phyloP scores from a whole-genome alignment of 1,140 invertebrate genomes.

The Ostrea denselamellosa region DNA sequence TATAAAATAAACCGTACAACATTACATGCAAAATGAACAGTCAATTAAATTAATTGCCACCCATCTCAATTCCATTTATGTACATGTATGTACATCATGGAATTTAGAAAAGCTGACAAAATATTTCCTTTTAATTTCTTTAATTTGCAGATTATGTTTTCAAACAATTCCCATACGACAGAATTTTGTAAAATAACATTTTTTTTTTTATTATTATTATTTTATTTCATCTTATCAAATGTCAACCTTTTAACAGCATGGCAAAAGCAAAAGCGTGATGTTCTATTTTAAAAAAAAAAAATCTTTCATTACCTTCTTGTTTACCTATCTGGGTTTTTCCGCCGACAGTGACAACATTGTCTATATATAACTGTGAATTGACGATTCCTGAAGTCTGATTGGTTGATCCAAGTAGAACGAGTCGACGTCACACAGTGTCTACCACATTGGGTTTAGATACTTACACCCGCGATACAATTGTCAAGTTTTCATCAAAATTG shows the following conservation, averaged over 20 bases:
- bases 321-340: neutral
- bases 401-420: conserved; percentile 19
- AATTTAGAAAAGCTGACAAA: no score
- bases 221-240: no score
- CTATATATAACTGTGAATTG: neutral
- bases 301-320: neutral
- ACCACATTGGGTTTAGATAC: neutral
- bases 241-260: neutral
- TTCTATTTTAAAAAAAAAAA: neutral
- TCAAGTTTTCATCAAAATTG: neutral
- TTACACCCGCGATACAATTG: neutral
- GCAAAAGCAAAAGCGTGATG: neutral
- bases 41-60: no score
- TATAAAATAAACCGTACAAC: no score
- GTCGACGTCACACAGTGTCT: neutral
- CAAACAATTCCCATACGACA: no score
- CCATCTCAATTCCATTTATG: no score
- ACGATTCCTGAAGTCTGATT: neutral
- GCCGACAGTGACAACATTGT: neutral
- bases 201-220: no score
- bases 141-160: no score
- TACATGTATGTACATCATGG: no score
- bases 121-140: no score
- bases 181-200: no score
- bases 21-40: no score